Evolutionary conservation across 2,888 invertebrate species (phyloP), one percentile per base, ranked within the genome.

Genomic region (Mythimna pallens): DNA sequence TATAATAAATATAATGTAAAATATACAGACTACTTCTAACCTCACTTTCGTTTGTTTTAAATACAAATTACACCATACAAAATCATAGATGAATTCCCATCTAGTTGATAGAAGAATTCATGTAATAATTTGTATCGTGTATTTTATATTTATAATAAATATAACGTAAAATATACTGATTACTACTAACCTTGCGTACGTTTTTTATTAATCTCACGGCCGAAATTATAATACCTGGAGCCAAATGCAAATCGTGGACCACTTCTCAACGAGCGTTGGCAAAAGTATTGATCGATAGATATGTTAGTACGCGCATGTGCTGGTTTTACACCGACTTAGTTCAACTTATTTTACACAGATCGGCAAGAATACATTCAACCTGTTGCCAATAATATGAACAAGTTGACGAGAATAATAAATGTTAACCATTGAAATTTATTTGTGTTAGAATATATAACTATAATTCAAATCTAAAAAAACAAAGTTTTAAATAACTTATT

Each of bases 241-340:
- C n/a, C 20, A 22, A 50, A 47, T 58, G 43, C 4, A 20, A 50
- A n/a, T 36, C 17, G 36, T 58, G 1, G 50, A 36, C n/a, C 36
- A 14, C n/a, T 25, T n/a, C 40, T n/a, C 62, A 43, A n/a, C 22
- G 3, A 6, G 25, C 3, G 9, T 57, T 22, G 30, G 17, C 17
- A 7, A 57, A 52, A 58, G 4, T 6, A 30, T 50, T 9, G 25
- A 67, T 67, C 17, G 59, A 59, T 59, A 14, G 59, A 59, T 59
- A 14, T 2, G 54, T 0, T 65, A 5, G 12, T 71, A 7, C 34
- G 70, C 70, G 70, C 70, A 71, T 71, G 70, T 71, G 70, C 67
- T 52, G 17, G 4, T 22, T 20, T n/a, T 20, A 9, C 5, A 40
- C 36, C 25, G 14, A 36, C 65, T 36, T 52, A 25, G 9, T 20